Evolutionary conservation across 2,113 vertebrate genomes (phyloP).

Genomic region (Odontesthes bonariensis): DNA sequence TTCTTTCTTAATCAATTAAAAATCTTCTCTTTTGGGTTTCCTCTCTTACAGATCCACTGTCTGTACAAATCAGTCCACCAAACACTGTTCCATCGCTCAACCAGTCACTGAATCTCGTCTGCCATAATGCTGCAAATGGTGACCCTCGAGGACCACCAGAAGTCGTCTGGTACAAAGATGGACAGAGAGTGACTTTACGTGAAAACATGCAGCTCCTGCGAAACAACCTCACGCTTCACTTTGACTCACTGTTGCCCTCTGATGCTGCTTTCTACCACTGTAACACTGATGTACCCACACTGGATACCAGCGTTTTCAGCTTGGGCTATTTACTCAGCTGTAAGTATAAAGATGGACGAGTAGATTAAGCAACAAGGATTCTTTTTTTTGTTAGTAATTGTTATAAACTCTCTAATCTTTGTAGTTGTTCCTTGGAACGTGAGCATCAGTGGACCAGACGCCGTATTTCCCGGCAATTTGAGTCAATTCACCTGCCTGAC

Average conservation of each 20-base stretch:
- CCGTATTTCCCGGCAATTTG: slow-evolving; percentile 29
- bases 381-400: not conserved
- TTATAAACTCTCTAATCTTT: not conserved
- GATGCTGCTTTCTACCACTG: slow-evolving; percentile 68
- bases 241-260: slow-evolving; percentile 52
- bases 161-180: slow-evolving; percentile 58
- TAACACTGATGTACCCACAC: not conserved
- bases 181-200: slow-evolving; percentile 25
- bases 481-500: slow-evolving; percentile 53
- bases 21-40: fast-evolving
- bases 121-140: slow-evolving; percentile 16
- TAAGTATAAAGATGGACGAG: slow-evolving; percentile 20
- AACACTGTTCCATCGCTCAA: slow-evolving; percentile 33
- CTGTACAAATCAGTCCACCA: slow-evolving; percentile 40
- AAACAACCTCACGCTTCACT: slow-evolving; percentile 48
- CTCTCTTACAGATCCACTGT: slow-evolving; percentile 50
- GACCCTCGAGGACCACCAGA: not conserved
- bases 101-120: slow-evolving; percentile 49
- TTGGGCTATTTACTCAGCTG: slow-evolving; percentile 50
- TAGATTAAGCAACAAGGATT: fast-evolving
- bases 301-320: slow-evolving; percentile 35
- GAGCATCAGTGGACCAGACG: slow-evolving; percentile 48
- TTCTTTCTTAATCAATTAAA: not conserved
- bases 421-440: slow-evolving; percentile 57
- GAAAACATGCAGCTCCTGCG: slow-evolving; percentile 43